Percentiles rank a stretch among this genome's conserved stretches.
These are phyloP conservation scores for Holothuria glaberrima DNA, from an alignment of 35 echinoderm and acorn worm genomes.

Conservation along the genomic window DNA sequence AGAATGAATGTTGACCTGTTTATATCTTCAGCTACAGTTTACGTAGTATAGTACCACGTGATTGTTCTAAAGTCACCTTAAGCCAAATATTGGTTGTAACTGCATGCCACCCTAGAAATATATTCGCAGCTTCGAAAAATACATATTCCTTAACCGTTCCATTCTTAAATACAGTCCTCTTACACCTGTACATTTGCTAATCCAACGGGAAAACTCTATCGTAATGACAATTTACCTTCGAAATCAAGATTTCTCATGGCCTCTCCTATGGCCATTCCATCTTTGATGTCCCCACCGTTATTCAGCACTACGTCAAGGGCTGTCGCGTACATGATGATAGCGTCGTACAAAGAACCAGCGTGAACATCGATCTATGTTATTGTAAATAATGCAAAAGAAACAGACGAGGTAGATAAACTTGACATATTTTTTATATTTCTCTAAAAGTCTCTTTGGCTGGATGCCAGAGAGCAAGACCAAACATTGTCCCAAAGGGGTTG, in stretches of 20 bases:
- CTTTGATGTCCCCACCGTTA: constrained; percentile 24
- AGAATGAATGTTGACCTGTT: too few species aligned
- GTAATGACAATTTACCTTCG: constrained; percentile 22
- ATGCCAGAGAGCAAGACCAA: too few species aligned
- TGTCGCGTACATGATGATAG: constrained; percentile 67
- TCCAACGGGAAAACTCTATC: neutral
- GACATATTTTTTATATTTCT: too few species aligned
- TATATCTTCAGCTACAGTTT: too few species aligned
- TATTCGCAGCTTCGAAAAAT: too few species aligned
- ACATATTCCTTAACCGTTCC: neutral
- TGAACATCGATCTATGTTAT: constrained; percentile 68
- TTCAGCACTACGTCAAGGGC: constrained; percentile 62
- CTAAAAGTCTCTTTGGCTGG: too few species aligned
- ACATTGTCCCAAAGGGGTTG: too few species aligned
- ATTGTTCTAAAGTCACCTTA: too few species aligned
- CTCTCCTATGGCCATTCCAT: constrained; percentile 44
- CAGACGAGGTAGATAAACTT: neutral
- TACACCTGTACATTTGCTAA: too few species aligned
- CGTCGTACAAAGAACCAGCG: constrained; percentile 72
- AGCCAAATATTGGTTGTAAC: too few species aligned
- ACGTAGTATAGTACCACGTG: too few species aligned
- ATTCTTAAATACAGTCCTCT: neutral
- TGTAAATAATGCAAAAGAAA: neutral
- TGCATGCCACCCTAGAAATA: too few species aligned
- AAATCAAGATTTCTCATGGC: constrained; percentile 44